These are phyloP conservation scores for Eurytoma californica DNA, from an alignment of 2,888 invertebrate species.

Conservation along the genomic window DNA sequence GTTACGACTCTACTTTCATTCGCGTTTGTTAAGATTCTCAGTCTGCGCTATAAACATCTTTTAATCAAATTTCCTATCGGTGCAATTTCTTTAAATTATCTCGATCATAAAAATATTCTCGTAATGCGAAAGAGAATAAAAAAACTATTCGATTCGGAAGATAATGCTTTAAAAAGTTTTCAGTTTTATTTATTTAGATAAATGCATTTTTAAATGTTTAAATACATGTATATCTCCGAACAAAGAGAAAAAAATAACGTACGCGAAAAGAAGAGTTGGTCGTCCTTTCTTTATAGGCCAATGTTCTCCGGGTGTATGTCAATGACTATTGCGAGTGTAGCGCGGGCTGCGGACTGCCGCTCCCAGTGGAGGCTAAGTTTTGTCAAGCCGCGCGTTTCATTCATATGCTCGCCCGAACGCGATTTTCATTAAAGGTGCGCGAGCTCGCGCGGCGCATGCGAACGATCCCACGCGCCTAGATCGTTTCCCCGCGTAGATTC, in stretches of 20 bases:
- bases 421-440: constrained; percentile 10
- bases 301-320: constrained; percentile 45
- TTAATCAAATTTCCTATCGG: no score
- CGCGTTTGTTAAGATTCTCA: background rate
- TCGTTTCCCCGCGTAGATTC: background rate
- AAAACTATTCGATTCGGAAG: no score
- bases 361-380: constrained; percentile 43
- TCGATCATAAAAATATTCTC: no score
- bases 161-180: no score
- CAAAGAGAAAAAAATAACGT: background rate
- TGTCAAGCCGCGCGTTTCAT: constrained; percentile 23
- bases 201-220: no score
- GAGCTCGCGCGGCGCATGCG: background rate
- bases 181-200: no score
- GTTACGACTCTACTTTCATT: background rate
- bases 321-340: constrained; percentile 45
- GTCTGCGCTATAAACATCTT: no score
- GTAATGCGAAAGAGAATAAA: no score
- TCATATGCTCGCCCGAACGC: background rate
- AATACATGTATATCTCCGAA: no score
- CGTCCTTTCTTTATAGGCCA: constrained; percentile 50
- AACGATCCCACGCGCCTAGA: background rate
- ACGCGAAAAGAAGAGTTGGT: constrained; percentile 19
- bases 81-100: no score
- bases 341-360: constrained; percentile 5